Percentiles rank a stretch among this genome's conserved stretches.
Evolutionary conservation across 2,888 invertebrate species (phyloP).

Genomic region (Agrilus cyanescens): DNA sequence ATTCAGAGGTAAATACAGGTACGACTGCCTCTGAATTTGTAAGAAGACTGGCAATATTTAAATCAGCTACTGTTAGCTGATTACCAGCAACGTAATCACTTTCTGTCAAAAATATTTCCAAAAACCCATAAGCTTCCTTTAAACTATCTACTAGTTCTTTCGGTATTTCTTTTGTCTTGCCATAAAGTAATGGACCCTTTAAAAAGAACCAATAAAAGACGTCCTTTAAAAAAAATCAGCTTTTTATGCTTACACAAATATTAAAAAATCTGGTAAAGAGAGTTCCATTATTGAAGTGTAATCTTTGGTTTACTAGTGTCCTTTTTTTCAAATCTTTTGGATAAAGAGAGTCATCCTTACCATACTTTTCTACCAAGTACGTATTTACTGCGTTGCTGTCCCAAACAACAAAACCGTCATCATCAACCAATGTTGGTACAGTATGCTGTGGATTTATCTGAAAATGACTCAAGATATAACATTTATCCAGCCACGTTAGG

Average conservation of each 20-base stretch:
- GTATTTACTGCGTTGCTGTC: conserved; percentile 57
- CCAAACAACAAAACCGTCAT: conserved; percentile 37
- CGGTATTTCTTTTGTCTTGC: background rate
- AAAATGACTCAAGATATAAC: conserved; percentile 10
- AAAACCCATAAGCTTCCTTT: conserved; percentile 33
- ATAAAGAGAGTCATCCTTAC: conserved; percentile 41
- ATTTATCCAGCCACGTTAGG: too few relatives aligned
- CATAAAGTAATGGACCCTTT: too few relatives aligned
- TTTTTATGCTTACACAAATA: conserved; percentile 31
- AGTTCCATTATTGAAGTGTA: conserved; percentile 38
- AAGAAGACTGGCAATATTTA: conserved; percentile 16
- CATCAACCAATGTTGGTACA: conserved; percentile 43
- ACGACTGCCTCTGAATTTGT: conserved; percentile 14
- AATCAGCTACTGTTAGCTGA: conserved; percentile 22
- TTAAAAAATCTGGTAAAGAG: conserved; percentile 34
- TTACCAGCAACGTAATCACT: conserved; percentile 39
- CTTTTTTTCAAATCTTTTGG: conserved; percentile 39
- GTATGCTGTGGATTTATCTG: conserved; percentile 47
- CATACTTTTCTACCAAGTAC: conserved; percentile 50
- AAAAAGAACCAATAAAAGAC: too few relatives aligned
- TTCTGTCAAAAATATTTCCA: conserved; percentile 36
- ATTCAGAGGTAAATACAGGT: conserved; percentile 10
- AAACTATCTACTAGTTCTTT: conserved; percentile 16
- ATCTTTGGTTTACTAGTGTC: conserved; percentile 40
- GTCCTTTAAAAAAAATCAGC: too few relatives aligned